Evolutionary conservation across 2,797 vertebrate species (phyloP), one percentile per base, ranked within the genome.

Genomic region (Tauraco hartlaubi): DNA sequence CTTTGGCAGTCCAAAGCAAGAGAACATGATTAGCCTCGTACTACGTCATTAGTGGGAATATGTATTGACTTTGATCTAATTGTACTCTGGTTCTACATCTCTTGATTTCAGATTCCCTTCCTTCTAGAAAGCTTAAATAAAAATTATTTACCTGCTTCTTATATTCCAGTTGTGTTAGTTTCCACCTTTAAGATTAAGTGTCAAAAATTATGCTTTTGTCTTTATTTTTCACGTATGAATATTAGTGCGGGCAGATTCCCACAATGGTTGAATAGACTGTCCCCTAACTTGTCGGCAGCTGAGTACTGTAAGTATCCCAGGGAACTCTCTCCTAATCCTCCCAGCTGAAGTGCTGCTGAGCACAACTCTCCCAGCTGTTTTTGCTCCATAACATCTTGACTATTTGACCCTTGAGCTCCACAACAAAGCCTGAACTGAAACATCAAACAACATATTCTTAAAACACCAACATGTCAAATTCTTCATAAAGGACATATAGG

Each of bases 401-500:
- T 84, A 6, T 54, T 81, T 96, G 88, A 94, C 90, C 88, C 68
- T 83, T 44, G 19, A 74, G 58, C 66, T 91, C 41, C 51, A n/a
- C 49, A 92, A 64, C 61, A 84, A 84, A 95, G 93, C 56, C 77
- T 84, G 43, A 37, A 61, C 31, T 85, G 68, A 86, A 66, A 91
- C 75, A 95, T 96, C 88, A 93, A 95, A 93, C 4, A 82, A 35
- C 11, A 16, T n/a, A 33, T 39, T 79, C 83, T 94, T 92, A 37
- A 90, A 94, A 85, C 81, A 92, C 73, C 73, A 71, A 86, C 54
- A 63, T 73, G 29, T 83, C 80, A 83, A 68, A 90, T 82, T 85
- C 74, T 94, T 95, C 77, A 76, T 86, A 75, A 84, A 63, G 48
- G 55, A 83, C 6, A 17, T 73, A 59, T 14, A 94, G 89, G 84